Conservation (phyloP, 2,113 vertebrate genomes). For the Verasper variegatus region DNA sequence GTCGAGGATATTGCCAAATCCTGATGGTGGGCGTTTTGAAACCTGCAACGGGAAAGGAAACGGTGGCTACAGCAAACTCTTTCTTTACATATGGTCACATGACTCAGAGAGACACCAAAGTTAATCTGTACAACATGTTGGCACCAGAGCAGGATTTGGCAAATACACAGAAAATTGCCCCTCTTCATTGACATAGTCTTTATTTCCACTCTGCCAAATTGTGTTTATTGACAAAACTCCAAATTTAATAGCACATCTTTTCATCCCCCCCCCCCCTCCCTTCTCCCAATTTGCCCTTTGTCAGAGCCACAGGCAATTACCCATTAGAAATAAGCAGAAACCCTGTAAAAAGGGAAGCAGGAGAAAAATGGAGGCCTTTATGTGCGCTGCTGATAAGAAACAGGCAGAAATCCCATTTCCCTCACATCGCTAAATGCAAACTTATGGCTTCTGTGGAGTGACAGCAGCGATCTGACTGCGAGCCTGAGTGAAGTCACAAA, state of each 20-base stretch:
- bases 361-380: conserved; percentile 67
- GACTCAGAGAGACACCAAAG: conserved; percentile 22
- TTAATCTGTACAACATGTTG: conserved; percentile 23
- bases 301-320: conserved; percentile 74
- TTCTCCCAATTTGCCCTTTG: conserved; percentile 60
- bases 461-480: conserved; percentile 25
- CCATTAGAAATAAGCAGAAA: conserved; percentile 56
- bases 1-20: conserved; percentile 74
- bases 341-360: conserved; percentile 45
- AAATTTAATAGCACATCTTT: conserved; percentile 55
- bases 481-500: conserved; percentile 46
- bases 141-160: background rate
- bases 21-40: conserved; percentile 61
- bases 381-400: conserved; percentile 77
- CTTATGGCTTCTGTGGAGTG: conserved; percentile 19
- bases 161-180: background rate
- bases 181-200: conserved; percentile 16
- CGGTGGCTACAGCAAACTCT: conserved; percentile 25
- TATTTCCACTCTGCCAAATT: conserved; percentile 58
- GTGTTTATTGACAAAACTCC: conserved; percentile 63
- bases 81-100: conserved; percentile 4
- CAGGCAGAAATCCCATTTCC: conserved; percentile 53
- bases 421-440: conserved; percentile 18
- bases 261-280: conserved; percentile 6
- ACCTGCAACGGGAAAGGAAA: conserved; percentile 66